These are phyloP conservation scores for Holcopasites calliopsidis DNA, from an alignment of 1,140 invertebrate species.

Conservation along the genomic window DNA sequence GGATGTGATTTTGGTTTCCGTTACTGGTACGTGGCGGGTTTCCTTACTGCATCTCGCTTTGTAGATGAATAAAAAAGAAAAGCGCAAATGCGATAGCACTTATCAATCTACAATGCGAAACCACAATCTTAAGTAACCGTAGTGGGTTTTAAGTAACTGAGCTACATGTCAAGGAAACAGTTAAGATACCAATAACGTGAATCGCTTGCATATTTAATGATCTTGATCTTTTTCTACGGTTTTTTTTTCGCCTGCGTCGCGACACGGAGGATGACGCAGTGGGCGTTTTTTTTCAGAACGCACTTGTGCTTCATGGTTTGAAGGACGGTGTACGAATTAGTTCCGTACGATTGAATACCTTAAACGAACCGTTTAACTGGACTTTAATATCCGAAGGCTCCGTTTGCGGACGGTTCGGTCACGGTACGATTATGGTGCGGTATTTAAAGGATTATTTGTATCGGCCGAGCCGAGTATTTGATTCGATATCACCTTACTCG, in stretches of 20 bases:
- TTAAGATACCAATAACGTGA: neutral
- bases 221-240: neutral
- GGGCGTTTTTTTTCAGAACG: neutral
- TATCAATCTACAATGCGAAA: too few species aligned
- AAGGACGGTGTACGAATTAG: constrained; percentile 14
- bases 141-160: too few species aligned
- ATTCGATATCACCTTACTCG: neutral
- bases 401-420: neutral
- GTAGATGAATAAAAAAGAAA: too few species aligned
- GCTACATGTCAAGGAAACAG: too few species aligned
- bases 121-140: too few species aligned
- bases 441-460: neutral
- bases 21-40: neutral
- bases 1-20: neutral
- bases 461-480: neutral
- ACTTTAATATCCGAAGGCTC: constrained; percentile 2
- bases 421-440: constrained; percentile 14
- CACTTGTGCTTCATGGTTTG: neutral
- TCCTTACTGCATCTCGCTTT: too few species aligned
- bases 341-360: constrained; percentile 15
- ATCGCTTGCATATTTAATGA: neutral
- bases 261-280: neutral
- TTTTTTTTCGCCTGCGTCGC: neutral
- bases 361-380: constrained; percentile 14
- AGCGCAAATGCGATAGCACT: too few species aligned